Conservation (phyloP, 2,797 vertebrate species). For the Sebastes itinus region DNA sequence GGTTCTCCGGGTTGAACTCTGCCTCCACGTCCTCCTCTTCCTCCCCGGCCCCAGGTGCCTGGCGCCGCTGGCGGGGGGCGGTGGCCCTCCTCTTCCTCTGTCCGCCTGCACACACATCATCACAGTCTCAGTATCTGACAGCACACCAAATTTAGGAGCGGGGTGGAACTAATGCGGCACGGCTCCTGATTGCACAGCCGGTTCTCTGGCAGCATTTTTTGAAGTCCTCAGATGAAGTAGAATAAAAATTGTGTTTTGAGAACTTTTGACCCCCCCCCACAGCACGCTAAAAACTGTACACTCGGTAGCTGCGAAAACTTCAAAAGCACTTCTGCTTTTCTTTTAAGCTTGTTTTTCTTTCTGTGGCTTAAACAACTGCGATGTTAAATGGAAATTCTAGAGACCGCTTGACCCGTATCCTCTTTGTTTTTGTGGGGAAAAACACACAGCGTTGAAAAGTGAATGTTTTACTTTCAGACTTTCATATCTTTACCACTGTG, state of each 20-base stretch:
- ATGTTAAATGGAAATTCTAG: conserved; percentile 43
- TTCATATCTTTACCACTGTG: background rate
- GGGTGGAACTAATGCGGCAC: conserved; percentile 49
- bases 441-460: background rate
- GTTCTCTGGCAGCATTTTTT: conserved; percentile 31
- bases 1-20: conserved; percentile 90
- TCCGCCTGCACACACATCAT: conserved; percentile 79
- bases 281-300: conserved; percentile 35
- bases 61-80: conserved; percentile 81
- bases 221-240: conserved; percentile 46
- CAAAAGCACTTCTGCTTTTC: conserved; percentile 45
- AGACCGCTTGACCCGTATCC: conserved; percentile 41
- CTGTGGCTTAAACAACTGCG: conserved; percentile 26
- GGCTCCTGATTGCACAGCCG: conserved; percentile 33
- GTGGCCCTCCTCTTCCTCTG: conserved; percentile 87
- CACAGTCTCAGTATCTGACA: conserved; percentile 61
- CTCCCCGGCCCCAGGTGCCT: conserved; percentile 64
- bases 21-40: conserved; percentile 72
- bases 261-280: conserved; percentile 56
- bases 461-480: background rate
- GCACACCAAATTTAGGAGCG: conserved; percentile 48
- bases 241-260: conserved; percentile 54
- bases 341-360: conserved; percentile 40
- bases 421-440: conserved; percentile 27
- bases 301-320: conserved; percentile 28